Conservation (phyloP, 1,140 invertebrate species). For the Monomorium pharaonis region DNA sequence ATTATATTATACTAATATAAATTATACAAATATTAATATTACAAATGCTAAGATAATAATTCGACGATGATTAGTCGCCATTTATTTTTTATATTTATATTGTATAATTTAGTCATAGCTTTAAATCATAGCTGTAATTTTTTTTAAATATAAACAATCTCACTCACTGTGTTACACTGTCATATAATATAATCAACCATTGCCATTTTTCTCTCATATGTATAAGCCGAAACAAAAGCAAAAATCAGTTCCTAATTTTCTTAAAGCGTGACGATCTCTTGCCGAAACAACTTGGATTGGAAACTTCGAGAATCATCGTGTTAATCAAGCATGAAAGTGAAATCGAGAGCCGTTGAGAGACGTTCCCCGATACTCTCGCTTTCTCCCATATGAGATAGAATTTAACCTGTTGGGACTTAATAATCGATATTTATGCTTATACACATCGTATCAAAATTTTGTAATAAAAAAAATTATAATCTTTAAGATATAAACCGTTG, state of each 20-base stretch:
- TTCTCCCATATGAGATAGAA: slow-evolving; percentile 39
- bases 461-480: neutral
- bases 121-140: no score
- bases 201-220: neutral
- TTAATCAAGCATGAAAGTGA: slow-evolving; percentile 74
- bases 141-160: no score
- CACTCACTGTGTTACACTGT: no score
- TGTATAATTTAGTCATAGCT: no score
- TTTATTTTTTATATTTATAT: neutral
- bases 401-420: slow-evolving; percentile 18
- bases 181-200: no score
- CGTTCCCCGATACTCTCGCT: slow-evolving; percentile 64
- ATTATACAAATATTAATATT: no score
- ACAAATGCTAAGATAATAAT: neutral
- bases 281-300: slow-evolving; percentile 52
- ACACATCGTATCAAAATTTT: neutral
- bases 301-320: slow-evolving; percentile 52
- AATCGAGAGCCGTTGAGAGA: slow-evolving; percentile 58
- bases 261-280: slow-evolving; percentile 14
- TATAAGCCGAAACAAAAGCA: neutral
- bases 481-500: neutral
- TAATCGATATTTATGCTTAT: neutral
- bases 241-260: slow-evolving; percentile 28
- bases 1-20: no score
- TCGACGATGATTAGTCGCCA: neutral